These are phyloP conservation scores for Pterostichus madidus DNA, from an alignment of 2,888 invertebrate species.

Conservation along the genomic window DNA sequence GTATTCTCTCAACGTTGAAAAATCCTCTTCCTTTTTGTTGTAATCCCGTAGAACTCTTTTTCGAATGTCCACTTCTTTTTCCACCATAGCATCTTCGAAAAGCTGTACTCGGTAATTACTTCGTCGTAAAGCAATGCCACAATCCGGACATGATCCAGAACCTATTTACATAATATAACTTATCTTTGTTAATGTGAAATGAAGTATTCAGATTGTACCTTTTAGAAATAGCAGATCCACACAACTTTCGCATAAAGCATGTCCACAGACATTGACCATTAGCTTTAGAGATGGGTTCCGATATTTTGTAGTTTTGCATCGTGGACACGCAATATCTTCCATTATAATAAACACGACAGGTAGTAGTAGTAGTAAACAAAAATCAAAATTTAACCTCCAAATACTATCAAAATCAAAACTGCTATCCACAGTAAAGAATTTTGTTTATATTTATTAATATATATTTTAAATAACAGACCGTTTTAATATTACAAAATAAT, in stretches of 20 bases:
- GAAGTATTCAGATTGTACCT: conserved; percentile 80
- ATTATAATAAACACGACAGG: conserved; percentile 75
- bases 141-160: conserved; percentile 96
- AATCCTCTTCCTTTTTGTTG: conserved; percentile 97
- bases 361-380: background rate
- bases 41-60: conserved; percentile 93
- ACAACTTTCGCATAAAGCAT: conserved; percentile 98
- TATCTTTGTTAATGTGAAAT: conserved; percentile 11
- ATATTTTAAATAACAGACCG: background rate
- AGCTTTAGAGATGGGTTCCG: conserved; percentile 97
- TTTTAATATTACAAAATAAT: background rate
- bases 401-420: background rate
- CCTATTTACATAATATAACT: conserved; percentile 78
- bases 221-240: conserved; percentile 97
- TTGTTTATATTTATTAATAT: background rate
- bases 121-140: conserved; percentile 91
- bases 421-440: background rate
- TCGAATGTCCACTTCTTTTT: conserved; percentile 98
- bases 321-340: conserved; percentile 94
- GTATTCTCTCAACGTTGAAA: conserved; percentile 88
- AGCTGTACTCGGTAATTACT: conserved; percentile 96
- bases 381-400: conserved; percentile 13
- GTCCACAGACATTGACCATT: conserved; percentile 99
- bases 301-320: conserved; percentile 98
- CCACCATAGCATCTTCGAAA: conserved; percentile 97